A percentile compares a stretch with the other conserved stretches of the same genome.
These are phyloP conservation scores for Plecotus auritus DNA, from an alignment of 2,113 vertebrate species.

Conservation along the genomic window DNA sequence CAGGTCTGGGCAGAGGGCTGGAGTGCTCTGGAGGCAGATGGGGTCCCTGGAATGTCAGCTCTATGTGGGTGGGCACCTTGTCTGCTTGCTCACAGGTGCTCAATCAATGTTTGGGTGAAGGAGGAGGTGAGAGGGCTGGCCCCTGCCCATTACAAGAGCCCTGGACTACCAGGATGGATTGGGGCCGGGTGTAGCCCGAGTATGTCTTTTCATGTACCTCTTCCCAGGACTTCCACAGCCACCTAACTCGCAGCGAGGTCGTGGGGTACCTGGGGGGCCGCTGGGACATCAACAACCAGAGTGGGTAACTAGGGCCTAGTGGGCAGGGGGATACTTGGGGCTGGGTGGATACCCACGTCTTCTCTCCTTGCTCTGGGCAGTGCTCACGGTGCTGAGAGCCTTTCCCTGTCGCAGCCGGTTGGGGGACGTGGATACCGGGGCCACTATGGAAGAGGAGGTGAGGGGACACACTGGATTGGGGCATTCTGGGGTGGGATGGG, in stretches of 20 bases:
- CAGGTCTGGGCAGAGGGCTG: neutral
- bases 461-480: neutral
- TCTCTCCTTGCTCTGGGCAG: conserved; percentile 67
- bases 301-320: conserved; percentile 77
- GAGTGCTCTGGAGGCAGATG: neutral
- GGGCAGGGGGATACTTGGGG: neutral
- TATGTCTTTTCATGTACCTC: neutral
- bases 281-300: conserved; percentile 94
- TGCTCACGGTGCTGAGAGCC: conserved; percentile 92
- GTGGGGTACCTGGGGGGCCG: conserved; percentile 96
- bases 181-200: neutral
- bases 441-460: conserved; percentile 92
- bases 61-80: neutral
- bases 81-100: neutral
- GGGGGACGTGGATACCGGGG: conserved; percentile 85
- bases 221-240: conserved; percentile 94
- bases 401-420: conserved; percentile 94
- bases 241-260: conserved; percentile 94
- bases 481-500: neutral
- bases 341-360: rapidly evolving
- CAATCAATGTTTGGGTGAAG: neutral
- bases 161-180: neutral
- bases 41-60: neutral
- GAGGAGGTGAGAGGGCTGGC: neutral
- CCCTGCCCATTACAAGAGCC: neutral